phyloP scores from a whole-genome alignment of 2,888 invertebrate genomes.

The Caprella mutica region DNA sequence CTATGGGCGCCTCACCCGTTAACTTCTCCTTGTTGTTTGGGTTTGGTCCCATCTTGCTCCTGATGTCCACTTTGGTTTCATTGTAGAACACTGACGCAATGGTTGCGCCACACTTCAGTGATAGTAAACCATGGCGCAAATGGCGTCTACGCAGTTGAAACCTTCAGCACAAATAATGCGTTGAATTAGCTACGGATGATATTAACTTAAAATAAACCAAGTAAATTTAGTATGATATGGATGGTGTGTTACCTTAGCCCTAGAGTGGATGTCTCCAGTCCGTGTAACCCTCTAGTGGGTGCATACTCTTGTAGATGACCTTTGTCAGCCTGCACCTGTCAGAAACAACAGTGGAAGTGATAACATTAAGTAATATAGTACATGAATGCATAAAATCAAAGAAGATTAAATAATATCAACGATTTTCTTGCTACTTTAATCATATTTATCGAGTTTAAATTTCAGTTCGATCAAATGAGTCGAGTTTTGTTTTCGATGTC shows the following conservation, averaged over 20 bases:
- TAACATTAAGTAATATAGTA: no score
- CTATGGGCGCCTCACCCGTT: conserved; percentile 6
- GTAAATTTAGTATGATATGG: no score
- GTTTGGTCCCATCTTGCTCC: conserved; percentile 10
- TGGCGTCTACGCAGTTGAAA: conserved; percentile 17
- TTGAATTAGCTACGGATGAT: no score
- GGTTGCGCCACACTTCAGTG: conserved; percentile 25
- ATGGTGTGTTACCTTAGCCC: conserved; percentile 22
- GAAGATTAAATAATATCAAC: no score
- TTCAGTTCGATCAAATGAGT: no score
- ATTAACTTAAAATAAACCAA: no score
- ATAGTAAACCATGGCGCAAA: conserved; percentile 18
- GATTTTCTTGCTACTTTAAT: no score
- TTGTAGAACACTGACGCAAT: conserved; percentile 29
- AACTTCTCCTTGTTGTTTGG: conserved; percentile 6
- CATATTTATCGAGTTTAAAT: no score
- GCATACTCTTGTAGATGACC: conserved; percentile 24
- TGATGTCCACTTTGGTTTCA: conserved; percentile 14
- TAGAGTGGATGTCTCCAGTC: conserved; percentile 29
- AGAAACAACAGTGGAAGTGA: not conserved
- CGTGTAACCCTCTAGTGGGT: conserved; percentile 16
- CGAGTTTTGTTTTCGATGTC: no score
- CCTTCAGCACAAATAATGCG: no score
- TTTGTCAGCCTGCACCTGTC: conserved; percentile 20
- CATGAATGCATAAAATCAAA: no score